A percentile compares a stretch with the other conserved stretches of the same genome.
phyloP scores from a whole-genome alignment of 2,888 invertebrate genomes.

The Dendrolimus houi region DNA sequence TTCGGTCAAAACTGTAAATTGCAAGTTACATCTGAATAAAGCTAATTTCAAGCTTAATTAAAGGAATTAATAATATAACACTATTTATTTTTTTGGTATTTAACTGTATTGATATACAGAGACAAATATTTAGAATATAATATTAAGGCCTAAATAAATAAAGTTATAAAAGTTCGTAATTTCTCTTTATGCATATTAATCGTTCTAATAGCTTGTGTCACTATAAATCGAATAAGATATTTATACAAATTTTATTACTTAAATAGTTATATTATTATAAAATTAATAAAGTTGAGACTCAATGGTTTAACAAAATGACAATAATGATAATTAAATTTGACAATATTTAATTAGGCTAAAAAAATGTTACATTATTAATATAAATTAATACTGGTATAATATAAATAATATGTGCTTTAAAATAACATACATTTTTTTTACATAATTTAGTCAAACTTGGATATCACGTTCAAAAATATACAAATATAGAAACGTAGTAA shows the following conservation, averaged over 20 bases:
- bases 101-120: neutral
- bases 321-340: neutral
- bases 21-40: too few species aligned
- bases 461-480: too few species aligned
- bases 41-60: too few species aligned
- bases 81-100: neutral
- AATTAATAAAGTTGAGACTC: too few species aligned
- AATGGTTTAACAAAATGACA: neutral
- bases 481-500: too few species aligned
- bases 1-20: too few species aligned
- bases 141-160: neutral
- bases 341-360: neutral
- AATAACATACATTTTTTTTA: too few species aligned
- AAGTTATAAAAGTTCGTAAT: neutral
- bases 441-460: too few species aligned
- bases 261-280: neutral
- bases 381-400: too few species aligned
- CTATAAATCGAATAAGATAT: conserved; percentile 2
- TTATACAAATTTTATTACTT: conserved; percentile 10
- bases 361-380: too few species aligned
- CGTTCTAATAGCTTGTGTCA: conserved; percentile 1
- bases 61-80: too few species aligned
- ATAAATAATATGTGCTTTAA: too few species aligned
- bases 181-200: conserved; percentile 2
- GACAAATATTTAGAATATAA: neutral